A percentile compares a stretch with the other conserved stretches of the same genome.
Conservation (phyloP, 2,113 vertebrate species). For the Catharus fuscescens region DNA sequence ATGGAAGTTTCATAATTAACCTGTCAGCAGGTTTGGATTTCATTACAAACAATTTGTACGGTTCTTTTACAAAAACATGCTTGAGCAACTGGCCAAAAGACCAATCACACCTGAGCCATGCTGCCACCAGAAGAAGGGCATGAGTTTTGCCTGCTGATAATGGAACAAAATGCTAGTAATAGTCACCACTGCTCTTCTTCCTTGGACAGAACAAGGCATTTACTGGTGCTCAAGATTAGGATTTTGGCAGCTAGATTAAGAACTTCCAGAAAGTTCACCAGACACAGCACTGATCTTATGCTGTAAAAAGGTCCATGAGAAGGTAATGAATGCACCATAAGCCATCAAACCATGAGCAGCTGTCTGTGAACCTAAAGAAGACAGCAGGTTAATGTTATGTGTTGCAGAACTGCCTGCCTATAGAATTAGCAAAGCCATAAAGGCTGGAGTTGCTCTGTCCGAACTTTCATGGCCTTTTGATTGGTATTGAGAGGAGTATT, state of each 20-base stretch:
- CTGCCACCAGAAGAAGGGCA: neutral
- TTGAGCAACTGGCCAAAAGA: neutral
- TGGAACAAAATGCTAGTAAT: neutral
- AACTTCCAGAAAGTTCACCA: neutral
- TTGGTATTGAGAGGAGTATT: neutral
- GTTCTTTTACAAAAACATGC: neutral
- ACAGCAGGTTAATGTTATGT: neutral
- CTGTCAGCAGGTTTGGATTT: constrained; percentile 30
- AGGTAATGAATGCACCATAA: neutral
- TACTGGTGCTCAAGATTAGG: neutral
- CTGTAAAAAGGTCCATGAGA: neutral
- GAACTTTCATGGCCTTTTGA: neutral
- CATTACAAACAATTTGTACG: neutral
- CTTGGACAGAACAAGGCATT: neutral
- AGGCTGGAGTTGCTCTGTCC: neutral
- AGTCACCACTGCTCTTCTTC: neutral
- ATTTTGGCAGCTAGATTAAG: neutral
- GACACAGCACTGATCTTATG: neutral
- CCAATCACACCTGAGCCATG: neutral
- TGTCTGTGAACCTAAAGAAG: neutral
- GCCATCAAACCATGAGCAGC: neutral
- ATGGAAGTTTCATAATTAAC: constrained; percentile 1
- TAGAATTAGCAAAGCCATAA: neutral
- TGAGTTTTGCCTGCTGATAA: neutral
- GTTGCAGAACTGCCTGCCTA: neutral